phyloP scores from a whole-genome alignment of 2,797 vertebrate species.

The Atherinosoma microstoma region DNA sequence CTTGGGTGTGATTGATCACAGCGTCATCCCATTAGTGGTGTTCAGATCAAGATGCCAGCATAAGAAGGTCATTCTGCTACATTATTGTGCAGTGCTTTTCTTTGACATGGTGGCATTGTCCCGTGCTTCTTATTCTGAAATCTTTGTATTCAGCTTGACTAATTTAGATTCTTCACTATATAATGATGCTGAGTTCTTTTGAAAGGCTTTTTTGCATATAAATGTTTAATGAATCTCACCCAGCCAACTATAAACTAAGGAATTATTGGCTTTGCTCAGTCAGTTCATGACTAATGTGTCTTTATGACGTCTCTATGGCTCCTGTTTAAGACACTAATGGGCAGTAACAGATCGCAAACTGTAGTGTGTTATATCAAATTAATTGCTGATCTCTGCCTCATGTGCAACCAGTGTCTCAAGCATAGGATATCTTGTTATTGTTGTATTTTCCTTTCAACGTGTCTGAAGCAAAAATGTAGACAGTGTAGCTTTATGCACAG shows the following conservation, averaged over 20 bases:
- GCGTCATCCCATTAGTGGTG: constrained; percentile 59
- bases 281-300: constrained; percentile 62
- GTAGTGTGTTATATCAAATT: constrained; percentile 74
- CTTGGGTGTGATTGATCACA: constrained; percentile 69
- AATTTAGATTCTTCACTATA: constrained; percentile 15
- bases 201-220: constrained; percentile 47
- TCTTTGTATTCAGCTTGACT: constrained; percentile 21
- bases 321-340: constrained; percentile 70
- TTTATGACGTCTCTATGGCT: constrained; percentile 68
- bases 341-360: constrained; percentile 70
- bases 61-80: constrained; percentile 66
- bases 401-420: constrained; percentile 66
- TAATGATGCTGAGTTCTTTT: constrained; percentile 20
- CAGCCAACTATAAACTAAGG: constrained; percentile 40
- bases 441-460: constrained; percentile 36
- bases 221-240: constrained; percentile 50
- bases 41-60: constrained; percentile 38
- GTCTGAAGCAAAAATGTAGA: constrained; percentile 21
- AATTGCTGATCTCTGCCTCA: constrained; percentile 72
- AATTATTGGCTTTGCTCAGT: constrained; percentile 59
- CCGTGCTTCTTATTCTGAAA: constrained; percentile 15
- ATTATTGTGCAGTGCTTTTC: constrained; percentile 46
- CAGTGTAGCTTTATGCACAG: constrained; percentile 4
- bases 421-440: constrained; percentile 61
- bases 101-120: constrained; percentile 31